Conservation (phyloP, 2,888 invertebrate species). For the Eupithecia insigniata region DNA sequence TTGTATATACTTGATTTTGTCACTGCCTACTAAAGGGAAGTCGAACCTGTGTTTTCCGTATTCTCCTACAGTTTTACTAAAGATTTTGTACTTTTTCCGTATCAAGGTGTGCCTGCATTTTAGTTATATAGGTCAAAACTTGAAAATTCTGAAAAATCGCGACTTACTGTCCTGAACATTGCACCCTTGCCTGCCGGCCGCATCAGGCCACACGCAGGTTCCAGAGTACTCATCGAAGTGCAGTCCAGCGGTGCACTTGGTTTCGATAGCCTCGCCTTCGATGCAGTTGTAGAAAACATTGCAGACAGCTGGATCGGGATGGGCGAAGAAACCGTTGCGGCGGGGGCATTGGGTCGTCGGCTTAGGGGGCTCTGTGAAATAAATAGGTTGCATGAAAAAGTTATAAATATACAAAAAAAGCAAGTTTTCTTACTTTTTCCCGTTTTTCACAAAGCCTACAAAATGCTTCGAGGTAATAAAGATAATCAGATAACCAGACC, state of each 20-base stretch:
- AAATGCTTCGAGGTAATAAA: too few species aligned
- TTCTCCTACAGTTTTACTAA: not conserved
- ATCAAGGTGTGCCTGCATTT: not conserved
- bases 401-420: not conserved
- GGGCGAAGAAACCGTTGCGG: slow-evolving; percentile 95
- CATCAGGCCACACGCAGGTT: slow-evolving; percentile 95
- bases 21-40: too few species aligned
- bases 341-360: slow-evolving; percentile 90
- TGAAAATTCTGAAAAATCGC: not conserved
- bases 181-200: slow-evolving; percentile 90
- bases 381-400: slow-evolving; percentile 12
- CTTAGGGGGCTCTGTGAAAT: slow-evolving; percentile 88
- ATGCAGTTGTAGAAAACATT: slow-evolving; percentile 95
- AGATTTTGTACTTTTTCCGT: not conserved
- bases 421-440: too few species aligned
- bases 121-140: not conserved
- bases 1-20: too few species aligned
- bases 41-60: too few species aligned
- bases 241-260: slow-evolving; percentile 93
- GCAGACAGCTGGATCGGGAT: slow-evolving; percentile 92
- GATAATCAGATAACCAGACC: too few species aligned
- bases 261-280: slow-evolving; percentile 91
- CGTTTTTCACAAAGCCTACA: too few species aligned
- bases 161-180: slow-evolving; percentile 82
- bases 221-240: slow-evolving; percentile 95